Percentiles rank a stretch among this genome's conserved stretches.
phyloP scores from a whole-genome alignment of 2,113 vertebrate species.

The Phrynocephalus versicolor region DNA sequence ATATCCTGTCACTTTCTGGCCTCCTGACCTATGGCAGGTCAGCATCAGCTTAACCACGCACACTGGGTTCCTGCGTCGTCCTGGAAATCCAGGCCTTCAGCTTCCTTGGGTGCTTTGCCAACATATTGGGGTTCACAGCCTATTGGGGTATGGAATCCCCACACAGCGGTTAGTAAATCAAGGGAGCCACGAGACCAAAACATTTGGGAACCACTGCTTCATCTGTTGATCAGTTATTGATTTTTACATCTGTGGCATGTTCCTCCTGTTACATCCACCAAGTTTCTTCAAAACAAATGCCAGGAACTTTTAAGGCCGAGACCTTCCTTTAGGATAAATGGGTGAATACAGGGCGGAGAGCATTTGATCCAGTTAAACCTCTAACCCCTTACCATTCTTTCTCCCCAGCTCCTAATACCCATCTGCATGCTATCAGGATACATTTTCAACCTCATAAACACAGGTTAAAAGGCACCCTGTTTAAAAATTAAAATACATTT shows the following conservation, averaged over 20 bases:
- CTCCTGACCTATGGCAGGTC: no score
- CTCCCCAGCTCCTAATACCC: constrained; percentile 40
- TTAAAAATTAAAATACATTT: constrained; percentile 79
- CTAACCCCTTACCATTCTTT: constrained; percentile 62
- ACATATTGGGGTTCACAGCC: no score
- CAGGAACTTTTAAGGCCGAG: not conserved
- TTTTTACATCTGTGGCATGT: constrained; percentile 14
- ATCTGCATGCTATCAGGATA: constrained; percentile 36
- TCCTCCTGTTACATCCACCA: not conserved
- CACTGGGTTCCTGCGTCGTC: no score
- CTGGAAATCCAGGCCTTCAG: no score
- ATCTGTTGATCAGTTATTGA: constrained; percentile 14
- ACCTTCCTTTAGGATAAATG: not conserved
- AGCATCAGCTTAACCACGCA: no score
- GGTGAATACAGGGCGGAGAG: not conserved
- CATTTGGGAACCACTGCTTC: no score
- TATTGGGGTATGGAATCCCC: no score
- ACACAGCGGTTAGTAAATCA: no score
- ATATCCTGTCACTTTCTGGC: no score
- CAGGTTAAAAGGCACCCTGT: constrained; percentile 68
- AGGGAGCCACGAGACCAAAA: no score
- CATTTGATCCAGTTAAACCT: constrained; percentile 4
- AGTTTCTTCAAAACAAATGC: not conserved
- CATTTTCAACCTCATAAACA: constrained; percentile 68
- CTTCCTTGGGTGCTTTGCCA: no score